These are phyloP conservation scores for Lordiphosa collinella DNA, from an alignment of 1,140 invertebrate genomes.

Conservation along the genomic window DNA sequence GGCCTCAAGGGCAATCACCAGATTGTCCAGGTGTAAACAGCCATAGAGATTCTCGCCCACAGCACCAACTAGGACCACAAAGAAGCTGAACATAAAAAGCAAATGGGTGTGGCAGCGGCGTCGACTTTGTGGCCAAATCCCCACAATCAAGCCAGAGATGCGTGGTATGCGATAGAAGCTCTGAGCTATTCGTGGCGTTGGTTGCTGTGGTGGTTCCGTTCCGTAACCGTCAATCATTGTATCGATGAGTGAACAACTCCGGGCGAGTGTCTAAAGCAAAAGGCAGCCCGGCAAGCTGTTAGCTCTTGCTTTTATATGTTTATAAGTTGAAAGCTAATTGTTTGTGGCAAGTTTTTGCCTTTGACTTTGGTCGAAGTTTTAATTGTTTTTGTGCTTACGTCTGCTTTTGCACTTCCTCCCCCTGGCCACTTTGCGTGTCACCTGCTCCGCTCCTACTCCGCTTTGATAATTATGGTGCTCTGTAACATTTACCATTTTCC, in stretches of 20 bases:
- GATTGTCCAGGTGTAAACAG: conserved; percentile 47
- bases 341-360: conserved; percentile 6
- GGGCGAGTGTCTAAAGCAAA: conserved; percentile 29
- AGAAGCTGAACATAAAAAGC: conserved; percentile 45
- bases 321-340: conserved; percentile 34
- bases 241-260: conserved; percentile 23
- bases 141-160: conserved; percentile 51
- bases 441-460: neutral
- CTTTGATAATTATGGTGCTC: conserved; percentile 36
- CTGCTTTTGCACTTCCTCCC: conserved; percentile 30
- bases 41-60: conserved; percentile 62
- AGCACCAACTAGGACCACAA: conserved; percentile 52
- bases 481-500: conserved; percentile 31
- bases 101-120: conserved; percentile 31
- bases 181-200: conserved; percentile 25
- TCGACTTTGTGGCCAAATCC: conserved; percentile 52
- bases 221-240: conserved; percentile 32
- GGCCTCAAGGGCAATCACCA: conserved; percentile 63
- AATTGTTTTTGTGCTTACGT: conserved; percentile 61
- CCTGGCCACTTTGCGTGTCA: conserved; percentile 16
- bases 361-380: conserved; percentile 61
- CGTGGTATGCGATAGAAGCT: conserved; percentile 64
- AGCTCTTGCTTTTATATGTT: conserved; percentile 38
- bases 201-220: conserved; percentile 3
- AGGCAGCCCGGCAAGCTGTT: neutral